Base-by-base conservation (phyloP, 2,797 vertebrate genomes). In the Miichthys miiuy region DNA sequence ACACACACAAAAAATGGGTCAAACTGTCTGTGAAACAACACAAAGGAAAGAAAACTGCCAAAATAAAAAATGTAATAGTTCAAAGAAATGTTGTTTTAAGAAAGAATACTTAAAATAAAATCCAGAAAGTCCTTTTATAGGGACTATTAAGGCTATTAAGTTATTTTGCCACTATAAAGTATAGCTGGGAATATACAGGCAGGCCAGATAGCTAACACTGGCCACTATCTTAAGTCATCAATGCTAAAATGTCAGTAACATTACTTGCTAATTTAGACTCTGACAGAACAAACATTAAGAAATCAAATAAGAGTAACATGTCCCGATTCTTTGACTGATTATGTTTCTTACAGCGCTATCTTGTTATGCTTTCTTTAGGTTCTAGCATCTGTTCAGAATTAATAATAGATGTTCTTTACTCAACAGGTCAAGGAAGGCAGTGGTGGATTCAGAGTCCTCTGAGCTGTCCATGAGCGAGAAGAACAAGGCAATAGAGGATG, bases 401-500 rank as follows among this genome's bases (percentile, higher is more conserved):
- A 34, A 51, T 42, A 42, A 42, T 3, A 18, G 13, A 2, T 70
- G 25, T 72, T 68, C 12, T 88, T 68, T 69, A 65, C 23, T 66
- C 54, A 63, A 34, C 88, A 99, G 98, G 94, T 96, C 94, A 84
- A 95, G 79, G 84, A 93, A 83, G 69, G 91, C 87, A 56, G 90
- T 68, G n/a, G 89, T 68, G 5, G 92, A 94, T 84, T 85, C 82
- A 0, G 94, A 95, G 76, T 92, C 91, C 30, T 82, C 93, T 21
- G 17, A 88, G 42, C 62, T 92, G 5, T 89, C 89, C 82, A 89
- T 77, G 38, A 93, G 92, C 74, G 94, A 95, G 92, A 96, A 95
- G 89, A 93, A 92, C 38, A 81, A 88, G 2, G 92, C 90, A 10
- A 93, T 94, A 63, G 95, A 97, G 54, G 96, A 97, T 0, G 93